Evolutionary conservation across 2,113 vertebrate species (phyloP), one percentile per base, ranked within the genome.

Genomic region (Clarias batrachus): DNA sequence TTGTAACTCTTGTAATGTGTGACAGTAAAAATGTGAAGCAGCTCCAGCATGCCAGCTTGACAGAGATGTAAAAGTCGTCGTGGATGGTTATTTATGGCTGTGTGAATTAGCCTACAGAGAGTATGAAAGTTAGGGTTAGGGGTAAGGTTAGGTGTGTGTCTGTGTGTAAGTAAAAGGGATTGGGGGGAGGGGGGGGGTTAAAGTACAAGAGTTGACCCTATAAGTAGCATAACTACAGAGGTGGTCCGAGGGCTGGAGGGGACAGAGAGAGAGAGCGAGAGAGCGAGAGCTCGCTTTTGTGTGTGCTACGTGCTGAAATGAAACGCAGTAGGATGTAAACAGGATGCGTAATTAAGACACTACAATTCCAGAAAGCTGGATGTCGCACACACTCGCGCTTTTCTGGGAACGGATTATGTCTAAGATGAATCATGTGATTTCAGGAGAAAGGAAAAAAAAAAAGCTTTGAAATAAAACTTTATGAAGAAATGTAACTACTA

Each of bases 301-400:
- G 90, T 88, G 91, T 92, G 93, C 90, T 93, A 94, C 91, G 91
- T 92, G 91, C 93, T 33, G 92, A 93, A 95, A 94, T 93, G 90
- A 93, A 94, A 95, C 94, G 96, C 95, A 96, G 96, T 89, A 95
- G 94, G 94, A 94, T 94, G 94, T 94, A 95, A 96, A 95, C 94
- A 94, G 95, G 94, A 94, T 94, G 92, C 86, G 91, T 94, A 94
- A 95, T 94, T 94, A 95, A 96, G 94, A 95, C 87, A 90, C 93
- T 90, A 93, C 89, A 87, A 92, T 95, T 93, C 93, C 94, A 95
- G 94, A 95, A 93, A 93, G 91, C 91, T 88, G 89, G 93, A 93
- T 92, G 91, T 92, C 19, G 19, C 83, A 77, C 82, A 85, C 63
- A 82, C 60, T 60, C 82, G 19, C 14, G 37, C 62, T 57, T 27